Base-by-base conservation (phyloP, 2,113 vertebrate species). In the Ochotona princeps region DNA sequence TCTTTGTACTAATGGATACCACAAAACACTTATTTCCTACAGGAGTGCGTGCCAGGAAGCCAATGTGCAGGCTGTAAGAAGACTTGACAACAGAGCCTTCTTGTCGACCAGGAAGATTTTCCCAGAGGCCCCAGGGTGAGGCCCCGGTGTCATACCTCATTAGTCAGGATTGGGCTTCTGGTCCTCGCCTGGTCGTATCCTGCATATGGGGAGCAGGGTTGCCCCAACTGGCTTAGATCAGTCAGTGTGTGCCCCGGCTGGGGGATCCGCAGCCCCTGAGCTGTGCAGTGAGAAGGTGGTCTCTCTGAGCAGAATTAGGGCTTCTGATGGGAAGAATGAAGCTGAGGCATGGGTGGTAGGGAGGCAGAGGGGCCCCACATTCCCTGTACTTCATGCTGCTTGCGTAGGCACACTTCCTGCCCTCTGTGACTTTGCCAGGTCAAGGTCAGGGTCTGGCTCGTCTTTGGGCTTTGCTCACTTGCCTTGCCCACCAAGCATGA, bases 301-400 rank as follows among this genome's bases (percentile, higher is more conserved):
- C 69, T 81, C 30, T 17, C 21, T 0, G 63, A 70, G 1, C 7
- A 9, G 44, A 57, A 8, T 20, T 81, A 44, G 28, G 86, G 65
- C 32, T 70, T 18, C 51, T 26, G 18, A 1, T 0, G 1, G 54
- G 73, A 25, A 25, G 28, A 35, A 44, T 2, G 1, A 8, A 13
- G 23, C 8, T 0, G 35, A 35, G 54, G 26, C 1, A 15, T 0
- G 2, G 7, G 1, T 1, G 69, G 21, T 0, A 14, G 10, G 30
- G 30, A 20, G 51, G 21, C 0, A 44, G 38, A 44, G 38, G 38
- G 38, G 35, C 20, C 54, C 13, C 49, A 0, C 2, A 1, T 23
- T 25, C 30, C 26, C 15, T 5, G 21, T 0, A 8, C 0, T 18
- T 54, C 23, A 0, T 0, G 17, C 2, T 47, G 10, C 30, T 21